These are phyloP conservation scores for Drosophila subpulchrella DNA, from an alignment of 1,140 invertebrate genomes.

Conservation along the genomic window DNA sequence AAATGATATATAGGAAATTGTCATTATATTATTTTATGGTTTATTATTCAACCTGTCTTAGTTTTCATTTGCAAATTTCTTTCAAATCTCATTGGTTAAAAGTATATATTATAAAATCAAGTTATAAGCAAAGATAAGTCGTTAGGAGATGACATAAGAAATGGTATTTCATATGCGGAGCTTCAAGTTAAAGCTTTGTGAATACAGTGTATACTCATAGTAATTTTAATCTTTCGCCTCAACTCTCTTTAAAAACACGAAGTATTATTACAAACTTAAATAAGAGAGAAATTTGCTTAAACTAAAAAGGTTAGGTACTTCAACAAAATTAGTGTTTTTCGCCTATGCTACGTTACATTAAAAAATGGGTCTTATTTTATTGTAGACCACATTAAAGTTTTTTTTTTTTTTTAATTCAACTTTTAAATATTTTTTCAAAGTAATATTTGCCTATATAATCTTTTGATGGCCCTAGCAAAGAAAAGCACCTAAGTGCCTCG, in stretches of 20 bases:
- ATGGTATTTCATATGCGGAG: background rate
- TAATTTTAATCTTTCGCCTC: too few species aligned
- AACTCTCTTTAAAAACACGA: background rate
- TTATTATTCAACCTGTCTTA: background rate
- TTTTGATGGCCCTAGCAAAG: too few species aligned
- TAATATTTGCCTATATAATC: background rate
- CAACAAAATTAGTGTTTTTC: background rate
- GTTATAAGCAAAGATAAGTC: background rate
- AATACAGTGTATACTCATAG: too few species aligned
- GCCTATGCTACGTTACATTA: background rate
- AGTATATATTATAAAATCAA: background rate
- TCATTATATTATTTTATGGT: background rate
- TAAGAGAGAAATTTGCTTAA: background rate
- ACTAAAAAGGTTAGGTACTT: background rate
- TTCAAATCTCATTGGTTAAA: background rate
- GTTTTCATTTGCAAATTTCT: background rate
- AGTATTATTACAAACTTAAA: background rate
- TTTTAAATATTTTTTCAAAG: background rate
- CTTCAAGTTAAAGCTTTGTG: background rate
- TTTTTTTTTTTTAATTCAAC: background rate
- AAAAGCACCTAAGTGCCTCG: slow-evolving; percentile 3
- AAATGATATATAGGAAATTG: background rate
- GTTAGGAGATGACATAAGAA: background rate
- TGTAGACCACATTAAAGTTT: background rate
- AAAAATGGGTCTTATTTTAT: background rate